These are phyloP conservation scores for Porites lutea DNA, from an alignment of 64 coral and sea anemone species.

Conservation along the genomic window DNA sequence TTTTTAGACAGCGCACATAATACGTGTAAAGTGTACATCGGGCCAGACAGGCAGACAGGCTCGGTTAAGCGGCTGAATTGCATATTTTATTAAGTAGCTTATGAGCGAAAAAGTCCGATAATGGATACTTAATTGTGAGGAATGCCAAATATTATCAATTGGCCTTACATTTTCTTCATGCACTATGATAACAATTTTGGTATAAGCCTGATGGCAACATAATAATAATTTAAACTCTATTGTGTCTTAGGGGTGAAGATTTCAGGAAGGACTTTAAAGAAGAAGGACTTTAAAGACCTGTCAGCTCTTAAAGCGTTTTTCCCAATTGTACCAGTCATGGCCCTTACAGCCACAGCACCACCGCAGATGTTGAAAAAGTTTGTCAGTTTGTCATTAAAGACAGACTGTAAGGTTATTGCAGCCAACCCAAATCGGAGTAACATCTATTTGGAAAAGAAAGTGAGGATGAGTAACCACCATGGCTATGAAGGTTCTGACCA, in stretches of 20 bases:
- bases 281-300: constrained; percentile 65
- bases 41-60: too few relatives aligned
- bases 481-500: constrained; percentile 6
- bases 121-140: too few relatives aligned
- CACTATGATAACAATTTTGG: too few relatives aligned
- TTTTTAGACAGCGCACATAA: too few relatives aligned
- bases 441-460: constrained; percentile 48
- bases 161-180: too few relatives aligned
- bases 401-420: constrained; percentile 22
- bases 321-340: constrained; percentile 49
- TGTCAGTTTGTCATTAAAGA: constrained; percentile 7
- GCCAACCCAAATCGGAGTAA: constrained; percentile 53
- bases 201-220: too few relatives aligned
- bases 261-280: constrained; percentile 73
- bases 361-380: constrained; percentile 33
- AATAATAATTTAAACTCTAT: too few relatives aligned
- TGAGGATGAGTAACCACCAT: constrained; percentile 6
- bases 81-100: too few relatives aligned
- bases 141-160: too few relatives aligned
- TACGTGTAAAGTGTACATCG: too few relatives aligned
- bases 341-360: constrained; percentile 71
- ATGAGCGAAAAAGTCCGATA: too few relatives aligned
- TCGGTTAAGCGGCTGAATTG: too few relatives aligned
- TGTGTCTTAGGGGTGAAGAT: constrained; percentile 48
- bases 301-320: constrained; percentile 61